These are phyloP conservation scores for Bilobella aurantiaca DNA, from an alignment of 1,140 invertebrate genomes.

Conservation along the genomic window DNA sequence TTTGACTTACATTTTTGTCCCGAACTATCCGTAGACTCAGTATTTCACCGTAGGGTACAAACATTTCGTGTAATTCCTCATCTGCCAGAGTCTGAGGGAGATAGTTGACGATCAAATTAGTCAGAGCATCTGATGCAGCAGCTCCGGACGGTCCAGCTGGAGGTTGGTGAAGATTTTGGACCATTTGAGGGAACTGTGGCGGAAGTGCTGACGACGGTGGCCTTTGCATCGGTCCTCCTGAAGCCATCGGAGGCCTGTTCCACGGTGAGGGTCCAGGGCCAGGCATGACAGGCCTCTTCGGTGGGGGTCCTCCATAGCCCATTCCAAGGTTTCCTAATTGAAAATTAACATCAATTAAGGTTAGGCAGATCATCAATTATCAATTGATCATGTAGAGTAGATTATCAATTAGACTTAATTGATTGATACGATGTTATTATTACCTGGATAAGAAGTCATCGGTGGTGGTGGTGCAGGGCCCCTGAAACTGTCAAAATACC, in stretches of 20 bases:
- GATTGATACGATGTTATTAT: background rate
- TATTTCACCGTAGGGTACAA: constrained; percentile 71
- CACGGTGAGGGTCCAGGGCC: no score
- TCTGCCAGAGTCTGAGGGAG: constrained; percentile 85
- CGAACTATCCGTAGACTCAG: constrained; percentile 85
- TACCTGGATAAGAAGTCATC: background rate
- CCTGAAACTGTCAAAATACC: no score
- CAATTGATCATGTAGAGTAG: background rate
- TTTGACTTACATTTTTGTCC: constrained; percentile 58
- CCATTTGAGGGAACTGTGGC: no score
- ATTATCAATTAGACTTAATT: background rate
- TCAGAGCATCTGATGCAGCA: background rate
- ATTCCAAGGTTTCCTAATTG: no score
- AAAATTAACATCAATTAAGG: background rate
- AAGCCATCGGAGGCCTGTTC: no score
- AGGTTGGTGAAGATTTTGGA: no score
- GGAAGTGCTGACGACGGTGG: no score
- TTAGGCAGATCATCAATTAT: background rate
- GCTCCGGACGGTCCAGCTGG: background rate
- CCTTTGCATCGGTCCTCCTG: no score
- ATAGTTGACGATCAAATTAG: constrained; percentile 63
- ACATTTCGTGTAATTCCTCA: constrained; percentile 77
- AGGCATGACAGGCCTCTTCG: no score
- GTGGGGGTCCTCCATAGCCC: no score
- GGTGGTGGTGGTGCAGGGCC: no score